Evolutionary conservation across 2,113 vertebrate genomes (phyloP).

Genomic region (Nothocercus nigrocapillus): DNA sequence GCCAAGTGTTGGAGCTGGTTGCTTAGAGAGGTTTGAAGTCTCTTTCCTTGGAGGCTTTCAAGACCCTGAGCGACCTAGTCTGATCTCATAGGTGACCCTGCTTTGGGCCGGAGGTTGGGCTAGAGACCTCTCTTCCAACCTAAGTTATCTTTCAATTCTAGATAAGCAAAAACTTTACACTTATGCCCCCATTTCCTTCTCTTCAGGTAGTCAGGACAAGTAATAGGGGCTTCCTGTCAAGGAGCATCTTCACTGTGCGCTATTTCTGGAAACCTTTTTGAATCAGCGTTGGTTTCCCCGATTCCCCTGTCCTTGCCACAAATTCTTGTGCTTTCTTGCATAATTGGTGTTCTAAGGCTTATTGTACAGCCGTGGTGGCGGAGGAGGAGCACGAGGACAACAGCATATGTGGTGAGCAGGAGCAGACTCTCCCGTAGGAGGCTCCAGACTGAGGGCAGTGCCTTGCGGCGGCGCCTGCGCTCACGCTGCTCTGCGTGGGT

Average conservation of each 20-base stretch:
- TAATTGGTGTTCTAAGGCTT: background rate
- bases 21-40: background rate
- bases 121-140: background rate
- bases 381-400: background rate
- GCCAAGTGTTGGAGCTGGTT: background rate
- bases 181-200: background rate
- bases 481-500: conserved; percentile 6
- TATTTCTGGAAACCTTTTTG: background rate
- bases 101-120: background rate
- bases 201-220: background rate
- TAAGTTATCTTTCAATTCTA: accelerated
- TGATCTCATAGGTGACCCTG: background rate
- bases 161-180: background rate
- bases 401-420: background rate
- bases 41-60: background rate
- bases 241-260: background rate
- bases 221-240: background rate
- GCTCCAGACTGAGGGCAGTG: background rate
- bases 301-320: background rate
- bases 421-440: background rate
- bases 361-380: background rate
- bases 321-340: background rate
- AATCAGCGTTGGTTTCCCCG: background rate
- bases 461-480: background rate
- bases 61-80: background rate